A percentile compares a stretch with the other conserved stretches of the same genome.
These are phyloP conservation scores for Argyresthia goedartella DNA, from an alignment of 2,888 invertebrate species.

Conservation along the genomic window DNA sequence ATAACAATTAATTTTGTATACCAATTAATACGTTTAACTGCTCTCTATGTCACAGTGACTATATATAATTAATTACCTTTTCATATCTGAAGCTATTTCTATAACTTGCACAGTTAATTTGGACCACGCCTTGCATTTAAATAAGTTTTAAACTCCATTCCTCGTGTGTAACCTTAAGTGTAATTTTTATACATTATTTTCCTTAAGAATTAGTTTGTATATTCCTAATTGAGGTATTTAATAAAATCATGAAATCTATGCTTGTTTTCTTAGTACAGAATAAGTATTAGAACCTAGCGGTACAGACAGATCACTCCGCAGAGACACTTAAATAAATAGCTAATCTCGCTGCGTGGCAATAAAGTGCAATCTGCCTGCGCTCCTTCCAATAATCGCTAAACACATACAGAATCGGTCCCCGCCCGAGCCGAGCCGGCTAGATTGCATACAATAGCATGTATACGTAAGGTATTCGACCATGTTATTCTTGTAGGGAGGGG, in stretches of 20 bases:
- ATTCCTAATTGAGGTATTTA: slow-evolving; percentile 29
- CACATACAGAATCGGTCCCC: no score
- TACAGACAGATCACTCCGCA: no score
- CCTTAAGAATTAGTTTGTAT: slow-evolving; percentile 18
- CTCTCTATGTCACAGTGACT: neutral
- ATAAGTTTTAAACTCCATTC: slow-evolving; percentile 32
- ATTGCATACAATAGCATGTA: no score
- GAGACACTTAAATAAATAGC: no score
- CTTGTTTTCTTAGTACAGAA: slow-evolving; percentile 3
- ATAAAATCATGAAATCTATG: slow-evolving; percentile 23
- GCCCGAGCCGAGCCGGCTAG: no score
- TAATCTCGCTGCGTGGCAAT: no score
- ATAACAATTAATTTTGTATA: no score
- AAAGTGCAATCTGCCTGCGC: neutral
- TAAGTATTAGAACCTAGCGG: neutral
- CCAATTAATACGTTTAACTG: no score
- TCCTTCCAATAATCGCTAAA: no score
- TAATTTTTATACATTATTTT: slow-evolving; percentile 32
- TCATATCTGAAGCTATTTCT: neutral
- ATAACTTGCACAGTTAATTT: neutral
- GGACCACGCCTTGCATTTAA: slow-evolving; percentile 1
- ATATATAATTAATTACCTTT: neutral
- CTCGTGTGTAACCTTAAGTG: slow-evolving; percentile 19
- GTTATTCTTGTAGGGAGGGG: no score
- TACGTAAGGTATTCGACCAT: no score